Percentiles rank a stretch among this genome's conserved stretches.
These are phyloP conservation scores for Sander vitreus DNA, from an alignment of 2,113 vertebrate genomes.

Conservation along the genomic window DNA sequence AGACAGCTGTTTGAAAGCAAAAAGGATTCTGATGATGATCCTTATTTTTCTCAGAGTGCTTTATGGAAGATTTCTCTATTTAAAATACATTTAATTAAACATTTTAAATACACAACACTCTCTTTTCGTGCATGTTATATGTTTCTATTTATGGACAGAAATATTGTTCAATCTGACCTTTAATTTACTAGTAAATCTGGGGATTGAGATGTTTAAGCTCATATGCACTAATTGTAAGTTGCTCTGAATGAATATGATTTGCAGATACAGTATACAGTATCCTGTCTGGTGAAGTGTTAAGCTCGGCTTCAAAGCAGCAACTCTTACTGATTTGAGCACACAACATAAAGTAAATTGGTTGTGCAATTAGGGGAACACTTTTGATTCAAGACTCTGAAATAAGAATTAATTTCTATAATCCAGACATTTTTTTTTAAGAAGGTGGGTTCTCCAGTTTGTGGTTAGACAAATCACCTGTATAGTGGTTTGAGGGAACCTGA, in stretches of 20 bases:
- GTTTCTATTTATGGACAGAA: not conserved
- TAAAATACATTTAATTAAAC: conserved; percentile 11
- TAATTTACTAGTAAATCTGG: conserved; percentile 13
- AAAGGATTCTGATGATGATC: conserved; percentile 22
- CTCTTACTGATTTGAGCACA: not conserved
- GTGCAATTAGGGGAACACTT: not conserved
- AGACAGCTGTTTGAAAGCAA: conserved; percentile 52
- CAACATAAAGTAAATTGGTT: not conserved
- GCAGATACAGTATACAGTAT: not conserved
- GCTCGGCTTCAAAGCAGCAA: conserved; percentile 37
- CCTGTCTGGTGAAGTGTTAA: conserved; percentile 26
- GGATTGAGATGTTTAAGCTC: conserved; percentile 20
- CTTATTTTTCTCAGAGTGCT: conserved; percentile 9
- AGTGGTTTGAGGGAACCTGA: not conserved
- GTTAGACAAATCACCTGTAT: not conserved
- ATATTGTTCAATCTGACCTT: conserved; percentile 6
- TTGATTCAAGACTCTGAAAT: not conserved
- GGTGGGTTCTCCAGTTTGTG: not conserved
- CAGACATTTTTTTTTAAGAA: not conserved
- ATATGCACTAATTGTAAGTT: conserved; percentile 9
- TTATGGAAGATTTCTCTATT: not conserved
- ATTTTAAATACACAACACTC: not conserved
- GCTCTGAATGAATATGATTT: not conserved
- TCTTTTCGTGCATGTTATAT: not conserved
- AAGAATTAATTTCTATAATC: not conserved